Evolutionary conservation across 1,140 invertebrate species (phyloP).

Genomic region (Lepidurus packardi): DNA sequence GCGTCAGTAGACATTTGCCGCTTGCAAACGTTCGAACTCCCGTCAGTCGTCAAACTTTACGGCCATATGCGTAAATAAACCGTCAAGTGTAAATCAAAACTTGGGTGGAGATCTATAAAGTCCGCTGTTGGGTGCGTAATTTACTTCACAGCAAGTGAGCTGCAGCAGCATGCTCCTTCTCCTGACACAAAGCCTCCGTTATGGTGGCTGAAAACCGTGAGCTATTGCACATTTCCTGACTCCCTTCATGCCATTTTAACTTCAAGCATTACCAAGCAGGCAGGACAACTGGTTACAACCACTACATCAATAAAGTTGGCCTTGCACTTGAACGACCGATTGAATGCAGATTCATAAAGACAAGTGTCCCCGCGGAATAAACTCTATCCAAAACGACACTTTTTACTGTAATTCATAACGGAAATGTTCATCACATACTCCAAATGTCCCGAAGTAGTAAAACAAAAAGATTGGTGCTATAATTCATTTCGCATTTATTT

Average conservation of each 20-base stretch:
- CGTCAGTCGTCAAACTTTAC: neutral
- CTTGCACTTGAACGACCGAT: neutral
- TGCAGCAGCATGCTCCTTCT: neutral
- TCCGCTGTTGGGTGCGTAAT: neutral
- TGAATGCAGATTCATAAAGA: neutral
- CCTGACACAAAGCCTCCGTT: neutral
- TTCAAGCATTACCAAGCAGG: neutral
- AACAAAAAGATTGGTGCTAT: too few species aligned
- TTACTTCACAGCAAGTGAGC: neutral
- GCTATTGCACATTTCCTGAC: constrained; percentile 10
- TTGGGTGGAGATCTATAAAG: neutral
- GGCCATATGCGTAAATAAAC: neutral
- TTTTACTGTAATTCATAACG: too few species aligned
- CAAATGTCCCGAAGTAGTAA: too few species aligned
- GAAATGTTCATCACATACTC: too few species aligned
- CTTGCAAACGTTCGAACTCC: too few species aligned
- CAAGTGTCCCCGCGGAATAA: too few species aligned
- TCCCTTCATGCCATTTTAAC: neutral
- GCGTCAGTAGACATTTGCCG: too few species aligned
- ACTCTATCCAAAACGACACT: too few species aligned
- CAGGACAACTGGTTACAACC: neutral
- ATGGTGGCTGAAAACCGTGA: neutral
- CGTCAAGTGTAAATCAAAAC: constrained; percentile 20
- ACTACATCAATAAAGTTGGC: neutral
- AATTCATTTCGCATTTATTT: too few species aligned